Evolutionary conservation across 2,888 invertebrate genomes (phyloP).

Genomic region (Penaeus monodon): DNA sequence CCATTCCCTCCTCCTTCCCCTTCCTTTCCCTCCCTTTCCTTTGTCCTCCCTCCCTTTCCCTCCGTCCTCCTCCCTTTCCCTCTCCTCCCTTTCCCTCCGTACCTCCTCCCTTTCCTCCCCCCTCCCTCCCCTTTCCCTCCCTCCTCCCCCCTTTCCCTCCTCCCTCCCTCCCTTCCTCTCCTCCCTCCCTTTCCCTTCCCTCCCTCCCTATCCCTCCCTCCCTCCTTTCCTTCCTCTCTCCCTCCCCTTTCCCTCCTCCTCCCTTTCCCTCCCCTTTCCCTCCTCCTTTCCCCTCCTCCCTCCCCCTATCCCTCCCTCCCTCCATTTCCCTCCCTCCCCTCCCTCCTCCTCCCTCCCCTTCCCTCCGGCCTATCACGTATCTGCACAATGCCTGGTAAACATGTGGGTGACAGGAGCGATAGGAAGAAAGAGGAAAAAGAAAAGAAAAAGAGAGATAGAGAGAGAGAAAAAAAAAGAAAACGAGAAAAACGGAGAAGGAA

Average conservation of each 20-base stretch:
- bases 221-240: not conserved
- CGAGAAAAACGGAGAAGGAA: no score
- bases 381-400: no score
- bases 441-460: no score
- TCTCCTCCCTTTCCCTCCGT: not conserved
- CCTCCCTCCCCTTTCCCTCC: not conserved
- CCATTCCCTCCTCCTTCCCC: not conserved
- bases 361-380: not conserved
- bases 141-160: conserved; percentile 3
- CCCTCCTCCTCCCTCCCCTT: not conserved
- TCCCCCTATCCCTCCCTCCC: not conserved
- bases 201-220: conserved; percentile 7
- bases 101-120: not conserved
- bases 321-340: not conserved
- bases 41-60: not conserved
- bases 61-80: not conserved
- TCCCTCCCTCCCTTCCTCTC: not conserved
- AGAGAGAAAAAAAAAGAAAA: no score
- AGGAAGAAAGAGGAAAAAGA: no score
- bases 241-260: not conserved
- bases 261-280: not conserved
- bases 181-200: not conserved
- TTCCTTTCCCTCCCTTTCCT: not conserved
- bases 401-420: no score
- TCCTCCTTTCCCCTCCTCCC: not conserved